Evolutionary conservation across 2,888 invertebrate species (phyloP), one percentile per base, ranked within the genome.

Genomic region (Loripinus fragilis): DNA sequence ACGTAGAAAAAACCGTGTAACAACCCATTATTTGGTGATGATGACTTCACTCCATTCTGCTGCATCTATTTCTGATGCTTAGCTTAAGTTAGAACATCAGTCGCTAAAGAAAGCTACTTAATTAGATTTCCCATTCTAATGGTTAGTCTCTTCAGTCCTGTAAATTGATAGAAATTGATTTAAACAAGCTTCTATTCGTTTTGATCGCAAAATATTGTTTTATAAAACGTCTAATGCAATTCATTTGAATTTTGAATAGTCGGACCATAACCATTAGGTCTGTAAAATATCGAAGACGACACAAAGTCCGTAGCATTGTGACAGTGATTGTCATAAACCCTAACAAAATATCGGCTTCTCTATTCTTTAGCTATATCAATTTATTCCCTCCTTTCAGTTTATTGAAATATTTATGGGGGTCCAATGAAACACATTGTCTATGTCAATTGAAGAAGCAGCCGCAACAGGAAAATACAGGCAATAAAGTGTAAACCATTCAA

Each of bases 161-260:
- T 8, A 38, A 38, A 38, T 38, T 38, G 45, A 45, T 20, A 45
- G 8, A 45, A 45, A 45, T 45, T 20, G 15, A 20, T 20, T 45
- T 45, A 45, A 45, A 45, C 17, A 45, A 45, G 2, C 17, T 45
- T 45, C 45, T 45, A 45, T 45, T 45, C 45, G 2, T 15, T 45
- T 45, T 20, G 45, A 20, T 8, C 2, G 3, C 10, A 45, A 45
- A 45, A 45, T 45, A 45, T 45, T 20, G 17, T 20, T 45, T 45
- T 45, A 20, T 20, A 45, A 45, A 45, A 45, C 45, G 3, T 45
- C 45, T 45, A 45, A 45, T 45, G 45, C n/a, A 45, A 7, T n/a
- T 25, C 25, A 52, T 52, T 52, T 52, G 52, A 23, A 52, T 52
- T 52, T 52, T 52, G 52, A 52, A 52, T 52, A 52, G 12, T 52